Evolutionary conservation across 2,797 vertebrate species (phyloP), one percentile per base, ranked within the genome.

Genomic region (Artibeus lituratus): DNA sequence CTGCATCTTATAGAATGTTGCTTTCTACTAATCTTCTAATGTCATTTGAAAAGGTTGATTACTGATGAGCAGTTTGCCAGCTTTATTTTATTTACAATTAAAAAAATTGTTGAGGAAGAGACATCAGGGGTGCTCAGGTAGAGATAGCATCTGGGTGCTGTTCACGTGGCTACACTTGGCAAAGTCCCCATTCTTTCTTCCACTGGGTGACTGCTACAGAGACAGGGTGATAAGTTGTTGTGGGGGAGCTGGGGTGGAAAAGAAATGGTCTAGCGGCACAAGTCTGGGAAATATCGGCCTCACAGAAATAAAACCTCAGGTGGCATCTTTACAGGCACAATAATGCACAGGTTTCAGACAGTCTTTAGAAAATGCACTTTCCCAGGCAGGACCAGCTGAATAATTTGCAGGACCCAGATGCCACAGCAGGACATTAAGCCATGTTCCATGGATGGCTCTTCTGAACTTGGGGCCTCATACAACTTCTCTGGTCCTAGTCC

Each of bases 401-500:
- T 80, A 51, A 67, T 24, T 55, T 10, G 29, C 21, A 73, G 8
- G 44, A 70, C 2, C 3, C 24, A 21, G 10, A 53, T 53, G 0
- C 21, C 42, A 3, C 2, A 44, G 11, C 1, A 72, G 26, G 29
- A 9, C 12, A 19, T 44, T 5, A 22, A 42, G 21, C 32, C 19
- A 5, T 1, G 9, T 35, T 53, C 5, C 11, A 14, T 0, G 0
- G 0, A 37, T 26, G 19, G 24, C 32, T 8, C 6, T 35, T 55
- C 19, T 65, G 35, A 70, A 6, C 1, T 3, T 6, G 8, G 19
- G 7, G 4, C 21, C 47, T 35, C 29, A 5, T 8, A 0, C 5
- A 10, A 0, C 3, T 18, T 59, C 5, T 14, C 19, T 1, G 10
- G 12, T 14, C 11, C 2, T 4, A n/a, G 2, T 1, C 4, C 12